A percentile compares a stretch with the other conserved stretches of the same genome.
These are phyloP conservation scores for Drosophila auraria DNA, from an alignment of 1,140 invertebrate species.

Conservation along the genomic window DNA sequence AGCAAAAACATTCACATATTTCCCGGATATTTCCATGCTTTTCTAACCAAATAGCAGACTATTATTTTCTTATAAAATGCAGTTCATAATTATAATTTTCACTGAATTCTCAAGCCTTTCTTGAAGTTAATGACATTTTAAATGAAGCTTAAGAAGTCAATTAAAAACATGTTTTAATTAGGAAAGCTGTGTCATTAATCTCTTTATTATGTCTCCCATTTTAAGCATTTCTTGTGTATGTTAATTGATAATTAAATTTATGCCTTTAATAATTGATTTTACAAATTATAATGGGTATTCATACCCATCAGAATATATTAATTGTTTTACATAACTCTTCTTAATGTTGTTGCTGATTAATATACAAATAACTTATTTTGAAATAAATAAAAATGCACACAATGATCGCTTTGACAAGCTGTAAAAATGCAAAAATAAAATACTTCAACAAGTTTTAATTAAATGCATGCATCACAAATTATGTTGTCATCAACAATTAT, in stretches of 20 bases:
- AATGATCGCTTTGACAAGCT: neutral
- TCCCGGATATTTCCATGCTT: neutral
- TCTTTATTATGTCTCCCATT: too few relatives aligned
- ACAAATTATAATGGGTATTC: neutral
- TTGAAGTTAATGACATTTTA: too few relatives aligned
- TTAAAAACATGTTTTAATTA: neutral
- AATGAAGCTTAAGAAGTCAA: too few relatives aligned
- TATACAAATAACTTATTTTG: neutral
- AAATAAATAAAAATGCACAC: neutral
- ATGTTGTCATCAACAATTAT: neutral
- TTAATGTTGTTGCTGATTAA: neutral
- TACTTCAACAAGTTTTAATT: too few relatives aligned
- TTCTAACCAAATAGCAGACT: neutral
- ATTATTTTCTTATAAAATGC: too few relatives aligned
- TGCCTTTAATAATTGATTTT: neutral
- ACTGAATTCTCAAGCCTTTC: too few relatives aligned
- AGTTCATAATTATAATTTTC: neutral
- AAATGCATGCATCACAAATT: neutral
- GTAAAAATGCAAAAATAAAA: neutral
- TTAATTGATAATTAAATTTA: too few relatives aligned
- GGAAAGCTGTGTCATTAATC: neutral
- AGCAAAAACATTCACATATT: neutral
- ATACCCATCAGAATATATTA: neutral
- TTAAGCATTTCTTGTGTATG: neutral
- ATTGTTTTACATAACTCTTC: neutral